Evolutionary conservation across 64 coral and sea anemone species (phyloP), one percentile per base, ranked within the genome.

Genomic region (Acropora tenuis): DNA sequence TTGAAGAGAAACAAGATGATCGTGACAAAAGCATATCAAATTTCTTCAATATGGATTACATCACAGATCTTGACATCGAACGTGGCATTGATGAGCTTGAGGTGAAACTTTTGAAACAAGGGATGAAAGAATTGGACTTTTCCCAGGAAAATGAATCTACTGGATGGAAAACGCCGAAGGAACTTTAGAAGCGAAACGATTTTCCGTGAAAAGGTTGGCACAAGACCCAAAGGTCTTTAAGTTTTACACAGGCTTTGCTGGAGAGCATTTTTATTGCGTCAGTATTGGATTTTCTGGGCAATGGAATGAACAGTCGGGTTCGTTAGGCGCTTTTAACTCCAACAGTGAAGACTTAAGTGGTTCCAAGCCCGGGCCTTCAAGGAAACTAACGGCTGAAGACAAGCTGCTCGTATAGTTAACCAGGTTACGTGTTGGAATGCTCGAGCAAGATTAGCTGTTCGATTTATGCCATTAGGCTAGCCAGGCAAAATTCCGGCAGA

Each of bases 401-500:
- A 80, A 92, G 43, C 90, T 92, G 17, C 18, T 50, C 11, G 11
- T 46, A 7, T 10, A n/a, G 17, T 47, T 50, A 9, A 55, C 52
- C 9, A 55, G 52, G 52, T 55, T 55, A 9, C 52, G 9, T 55
- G 52, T 55, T 4, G 89, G 89, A 12, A 91, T 84, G 89, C 72
- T 91, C 6, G 89, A 91, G 48, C 89, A 91, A 43, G 89, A 91
- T 5, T 47, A 15, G 50, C 52, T 5, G 52, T 55, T 55, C 52
- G 52, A 5, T 55, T 55, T 55, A 89, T 1, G 1, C 30, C 10
- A 89, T 41, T 53, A 71, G 80, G 43, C 42, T 81, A 6, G 66
- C 52, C 2, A 79, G 10, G 6, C 58, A 79, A 89, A 89, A 80
- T 89, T 89, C 88, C 18, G 88, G 88, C 11, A 89, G 43, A 89